Conservation (phyloP, 2,113 vertebrate species). For the Aspidoscelis tigris region DNA sequence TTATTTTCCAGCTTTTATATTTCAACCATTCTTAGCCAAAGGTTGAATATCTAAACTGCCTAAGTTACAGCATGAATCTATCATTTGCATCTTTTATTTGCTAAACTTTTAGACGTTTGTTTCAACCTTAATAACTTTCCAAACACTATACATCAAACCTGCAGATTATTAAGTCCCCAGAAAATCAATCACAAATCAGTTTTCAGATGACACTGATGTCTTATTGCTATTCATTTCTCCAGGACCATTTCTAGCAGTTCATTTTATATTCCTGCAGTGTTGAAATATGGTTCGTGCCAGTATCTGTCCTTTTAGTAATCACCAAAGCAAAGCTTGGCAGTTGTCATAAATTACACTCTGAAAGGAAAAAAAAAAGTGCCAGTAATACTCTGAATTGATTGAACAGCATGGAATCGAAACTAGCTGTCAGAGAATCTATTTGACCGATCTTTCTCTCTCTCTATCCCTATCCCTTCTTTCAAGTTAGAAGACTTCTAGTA, state of each 20-base stretch:
- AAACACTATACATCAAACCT: constrained; percentile 69
- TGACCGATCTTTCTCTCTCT: constrained; percentile 53
- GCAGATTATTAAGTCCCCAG: constrained; percentile 69
- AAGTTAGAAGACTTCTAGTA: constrained; percentile 55
- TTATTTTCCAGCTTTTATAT: constrained; percentile 21
- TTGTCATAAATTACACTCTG: constrained; percentile 76
- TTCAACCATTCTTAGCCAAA: not conserved
- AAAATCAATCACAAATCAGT: constrained; percentile 79
- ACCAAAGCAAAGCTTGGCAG: constrained; percentile 77
- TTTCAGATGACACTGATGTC: constrained; percentile 78
- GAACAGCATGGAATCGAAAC: constrained; percentile 70
- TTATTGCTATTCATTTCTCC: constrained; percentile 77
- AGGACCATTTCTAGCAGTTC: constrained; percentile 69
- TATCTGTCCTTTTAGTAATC: constrained; percentile 78
- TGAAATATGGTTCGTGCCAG: constrained; percentile 75
- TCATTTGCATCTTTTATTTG: constrained; percentile 58
- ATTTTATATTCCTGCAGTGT: constrained; percentile 75
- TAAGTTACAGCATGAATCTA: not conserved
- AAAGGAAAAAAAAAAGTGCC: constrained; percentile 77
- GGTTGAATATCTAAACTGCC: not conserved
- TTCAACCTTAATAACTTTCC: constrained; percentile 68
- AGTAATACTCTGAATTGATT: constrained; percentile 75
- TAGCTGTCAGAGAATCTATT: constrained; percentile 64
- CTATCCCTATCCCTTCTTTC: constrained; percentile 42
- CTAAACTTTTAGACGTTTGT: constrained; percentile 62